These are phyloP conservation scores for Deroplatys truncata DNA, from an alignment of 2,888 invertebrate species.

Conservation along the genomic window DNA sequence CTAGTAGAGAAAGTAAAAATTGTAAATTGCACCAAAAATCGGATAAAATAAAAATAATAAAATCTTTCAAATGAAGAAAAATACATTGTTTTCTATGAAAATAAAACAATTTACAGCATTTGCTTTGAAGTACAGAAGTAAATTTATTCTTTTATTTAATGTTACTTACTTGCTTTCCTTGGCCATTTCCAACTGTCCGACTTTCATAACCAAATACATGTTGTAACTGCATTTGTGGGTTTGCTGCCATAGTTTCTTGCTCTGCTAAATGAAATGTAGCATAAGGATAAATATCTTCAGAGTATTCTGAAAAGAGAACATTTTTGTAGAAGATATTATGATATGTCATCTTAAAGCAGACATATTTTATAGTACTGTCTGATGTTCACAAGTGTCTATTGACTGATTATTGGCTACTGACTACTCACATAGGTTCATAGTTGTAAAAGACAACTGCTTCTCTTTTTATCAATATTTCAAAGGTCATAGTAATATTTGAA, in stretches of 20 bases:
- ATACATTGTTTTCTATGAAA: neutral
- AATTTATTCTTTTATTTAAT: neutral
- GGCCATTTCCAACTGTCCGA: neutral
- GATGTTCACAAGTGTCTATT: neutral
- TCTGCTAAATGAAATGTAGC: slow-evolving; percentile 57
- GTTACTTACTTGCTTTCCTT: slow-evolving; percentile 6
- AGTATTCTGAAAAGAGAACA: slow-evolving; percentile 45
- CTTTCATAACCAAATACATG: slow-evolving; percentile 3
- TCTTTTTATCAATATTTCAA: no score
- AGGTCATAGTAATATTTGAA: no score
- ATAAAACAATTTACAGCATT: neutral
- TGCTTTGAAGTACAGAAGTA: neutral
- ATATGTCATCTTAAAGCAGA: neutral
- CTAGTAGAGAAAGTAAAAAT: no score
- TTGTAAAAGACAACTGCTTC: no score
- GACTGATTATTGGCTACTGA: no score
- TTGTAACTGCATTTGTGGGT: slow-evolving; percentile 44
- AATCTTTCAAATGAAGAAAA: no score
- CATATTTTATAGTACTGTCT: neutral
- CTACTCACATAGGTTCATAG: no score
- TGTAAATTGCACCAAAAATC: no score
- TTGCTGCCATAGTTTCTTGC: slow-evolving; percentile 52
- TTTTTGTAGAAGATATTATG: neutral
- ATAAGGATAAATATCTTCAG: slow-evolving; percentile 59
- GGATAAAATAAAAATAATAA: no score